Base-by-base conservation (phyloP, 2,888 invertebrate species). In the Cabera pusaria region DNA sequence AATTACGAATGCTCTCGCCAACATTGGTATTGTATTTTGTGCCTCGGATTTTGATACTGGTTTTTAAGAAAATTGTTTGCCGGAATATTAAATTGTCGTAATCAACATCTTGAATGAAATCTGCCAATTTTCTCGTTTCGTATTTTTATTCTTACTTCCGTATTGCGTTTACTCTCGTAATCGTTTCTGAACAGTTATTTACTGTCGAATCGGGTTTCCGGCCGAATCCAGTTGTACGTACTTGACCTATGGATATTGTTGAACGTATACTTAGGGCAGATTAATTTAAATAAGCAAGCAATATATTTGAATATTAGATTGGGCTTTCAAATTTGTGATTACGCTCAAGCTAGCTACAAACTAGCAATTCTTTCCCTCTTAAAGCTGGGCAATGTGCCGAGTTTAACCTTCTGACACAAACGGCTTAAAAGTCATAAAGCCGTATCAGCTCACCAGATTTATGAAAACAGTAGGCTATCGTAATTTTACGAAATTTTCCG, bases 81-180 rank as follows among this genome's bases (percentile, higher is more conserved):
- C 23, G 17, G 24, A 24, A 27, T n/a, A 20, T 32, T 24, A 34
- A 34, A 40, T 34, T 40, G 34, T 40, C 12, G 28, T 29, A 25
- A 35, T 41, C 18, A 22, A 7, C 12, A 5, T 6, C 25, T 25
- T 34, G 41, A 35, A 29, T 29, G 41, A 31, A 35, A 17, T 21
- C 29, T 31, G 24, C 25, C 25, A 41, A 40, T 40, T 29, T 41
- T 29, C 34, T 35, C 20, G 24, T 24, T 24, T 28, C 19, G 23
- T 28, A 19, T 32, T 27, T 41, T 27, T 26, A 29, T 34, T 25
- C 4, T 14, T 14, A 14, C 4, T 14, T 21, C 16, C 24, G 12
- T 17, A 16, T 29, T 8, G 21, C 41, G 25, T 39, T 40, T 29
- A 26, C 21, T 11, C 5, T 9, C 35, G 20, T 29, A 28, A 34